These are phyloP conservation scores for Sinocyclocheilus anophthalmus DNA, from an alignment of 2,113 vertebrate genomes.

Conservation along the genomic window DNA sequence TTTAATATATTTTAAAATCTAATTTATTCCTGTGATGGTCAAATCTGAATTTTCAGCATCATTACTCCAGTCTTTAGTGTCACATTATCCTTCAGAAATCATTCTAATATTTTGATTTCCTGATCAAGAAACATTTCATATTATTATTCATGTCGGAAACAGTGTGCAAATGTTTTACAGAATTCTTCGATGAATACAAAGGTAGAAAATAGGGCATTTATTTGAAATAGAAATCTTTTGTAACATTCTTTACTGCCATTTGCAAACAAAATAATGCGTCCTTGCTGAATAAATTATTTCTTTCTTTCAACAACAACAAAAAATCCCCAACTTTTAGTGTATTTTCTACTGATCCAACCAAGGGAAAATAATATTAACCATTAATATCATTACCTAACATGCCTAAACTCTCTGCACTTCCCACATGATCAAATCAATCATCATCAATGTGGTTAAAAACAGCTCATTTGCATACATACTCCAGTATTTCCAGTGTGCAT, in stretches of 20 bases:
- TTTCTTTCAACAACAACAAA: too few relatives aligned
- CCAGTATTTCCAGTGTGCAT: conserved; percentile 62
- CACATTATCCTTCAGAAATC: too few relatives aligned
- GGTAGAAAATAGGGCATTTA: neutral
- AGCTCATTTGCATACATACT: conserved; percentile 46
- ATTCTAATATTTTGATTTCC: too few relatives aligned
- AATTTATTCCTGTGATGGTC: too few relatives aligned
- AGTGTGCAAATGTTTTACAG: too few relatives aligned
- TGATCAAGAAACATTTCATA: too few relatives aligned
- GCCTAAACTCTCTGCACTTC: neutral
- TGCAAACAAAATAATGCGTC: neutral
- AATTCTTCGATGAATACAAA: too few relatives aligned
- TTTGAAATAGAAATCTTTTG: neutral
- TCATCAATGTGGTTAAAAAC: conserved; percentile 10
- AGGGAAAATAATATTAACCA: neutral
- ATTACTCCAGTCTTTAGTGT: too few relatives aligned
- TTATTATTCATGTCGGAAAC: too few relatives aligned
- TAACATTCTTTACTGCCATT: neutral
- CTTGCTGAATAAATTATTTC: neutral
- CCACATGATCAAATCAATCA: neutral
- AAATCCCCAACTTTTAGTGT: too few relatives aligned
- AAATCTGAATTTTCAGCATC: too few relatives aligned
- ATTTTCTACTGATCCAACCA: neutral
- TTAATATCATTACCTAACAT: neutral
- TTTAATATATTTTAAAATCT: too few relatives aligned